Evolutionary conservation across 2,888 invertebrate species (phyloP), one percentile per base, ranked within the genome.

Genomic region (Autographa gamma): DNA sequence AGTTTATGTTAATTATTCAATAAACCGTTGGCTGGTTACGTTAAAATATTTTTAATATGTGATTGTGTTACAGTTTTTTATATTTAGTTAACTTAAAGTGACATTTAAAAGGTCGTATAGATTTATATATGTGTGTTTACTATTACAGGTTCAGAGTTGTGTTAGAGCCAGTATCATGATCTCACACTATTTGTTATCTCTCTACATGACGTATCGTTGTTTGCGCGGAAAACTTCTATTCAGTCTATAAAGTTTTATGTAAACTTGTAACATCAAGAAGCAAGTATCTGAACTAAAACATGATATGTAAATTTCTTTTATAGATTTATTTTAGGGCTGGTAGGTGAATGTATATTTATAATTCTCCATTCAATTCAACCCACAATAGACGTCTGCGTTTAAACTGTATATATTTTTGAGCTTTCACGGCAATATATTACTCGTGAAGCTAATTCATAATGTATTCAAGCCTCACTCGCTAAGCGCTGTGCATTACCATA

Each of bases 401-500:
- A n/a, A 16, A 48, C n/a, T 16, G 48, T 48, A 48, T 48, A 48
- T 48, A 48, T 48, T 16, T 48, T 48, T 48, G 48, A 48, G 48
- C 48, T 48, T n/a, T n/a, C 43, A 43, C 43, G 6, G 48, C 48
- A 48, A 48, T 48, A 48, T 48, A 48, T 48, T n/a, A 62, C 54
- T 65, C 48, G 63, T 32, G 66, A 60, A 56, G 61, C 71, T 74
- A 63, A 79, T 77, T 74, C 70, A 81, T 79, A 73, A 80, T 71
- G 68, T 73, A 79, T 73, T 77, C 70, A 60, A 66, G 63, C 60
- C 65, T 60, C 48, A 71, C 52, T 64, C 63, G 65, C 63, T 72
- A 74, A 70, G 74, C 81, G 58, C 66, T 72, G 66, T 60, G 63
- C 69, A 81, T 78, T 78, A 72, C 58, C 70, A 70, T 63, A 81